Evolutionary conservation across 1,140 invertebrate species (phyloP).

Genomic region (Brachystomella parvula): DNA sequence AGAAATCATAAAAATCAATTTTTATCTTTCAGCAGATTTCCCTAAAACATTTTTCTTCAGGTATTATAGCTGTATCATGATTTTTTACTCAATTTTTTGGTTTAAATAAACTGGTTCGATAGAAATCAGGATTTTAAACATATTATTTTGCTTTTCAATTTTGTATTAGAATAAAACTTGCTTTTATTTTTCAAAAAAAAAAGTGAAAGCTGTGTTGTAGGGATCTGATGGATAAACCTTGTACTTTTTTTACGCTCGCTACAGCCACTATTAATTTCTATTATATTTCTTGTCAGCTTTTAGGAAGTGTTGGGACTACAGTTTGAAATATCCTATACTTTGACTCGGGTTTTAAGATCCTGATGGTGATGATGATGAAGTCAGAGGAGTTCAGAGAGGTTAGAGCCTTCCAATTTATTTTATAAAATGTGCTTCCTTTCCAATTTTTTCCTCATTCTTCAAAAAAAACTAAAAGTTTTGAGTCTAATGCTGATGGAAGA

Average conservation of each 20-base stretch:
- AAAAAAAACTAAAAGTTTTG: too few species aligned
- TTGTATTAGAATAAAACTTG: neutral
- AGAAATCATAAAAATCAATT: neutral
- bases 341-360: too few species aligned
- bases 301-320: too few species aligned
- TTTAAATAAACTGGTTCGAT: neutral
- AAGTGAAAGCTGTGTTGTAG: neutral
- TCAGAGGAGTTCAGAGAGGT: neutral
- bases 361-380: neutral
- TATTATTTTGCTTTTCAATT: neutral
- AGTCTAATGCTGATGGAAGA: too few species aligned
- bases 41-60: neutral
- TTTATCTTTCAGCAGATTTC: neutral
- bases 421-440: neutral
- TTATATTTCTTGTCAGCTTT: too few species aligned
- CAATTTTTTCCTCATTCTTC: neutral
- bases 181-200: neutral
- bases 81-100: neutral
- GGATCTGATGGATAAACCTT: neutral
- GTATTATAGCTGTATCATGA: too few species aligned
- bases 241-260: neutral
- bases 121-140: neutral
- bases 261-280: conserved; percentile 2
- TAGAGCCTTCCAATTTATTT: neutral
- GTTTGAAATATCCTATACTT: too few species aligned